Percentiles rank a stretch among this genome's conserved stretches.
Conservation (phyloP, 2,797 vertebrate species). For the Hypotaenidia okinawae region DNA sequence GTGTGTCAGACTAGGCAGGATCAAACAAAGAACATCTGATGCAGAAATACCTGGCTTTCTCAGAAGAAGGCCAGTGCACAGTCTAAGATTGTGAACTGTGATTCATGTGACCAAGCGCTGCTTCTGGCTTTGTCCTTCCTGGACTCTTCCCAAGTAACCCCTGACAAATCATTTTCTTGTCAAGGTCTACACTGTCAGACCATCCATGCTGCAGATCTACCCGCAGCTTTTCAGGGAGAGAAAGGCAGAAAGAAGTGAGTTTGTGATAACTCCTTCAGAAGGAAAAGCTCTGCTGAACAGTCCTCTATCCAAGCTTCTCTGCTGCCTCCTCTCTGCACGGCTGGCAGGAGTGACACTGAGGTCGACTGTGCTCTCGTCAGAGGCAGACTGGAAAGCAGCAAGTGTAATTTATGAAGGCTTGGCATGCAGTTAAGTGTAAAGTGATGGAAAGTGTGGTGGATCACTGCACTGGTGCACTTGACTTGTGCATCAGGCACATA, state of each 20-base stretch:
- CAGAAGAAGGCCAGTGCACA: not conserved
- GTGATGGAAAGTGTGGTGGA: constrained; percentile 70
- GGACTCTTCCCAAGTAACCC: not conserved
- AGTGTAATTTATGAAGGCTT: constrained; percentile 71
- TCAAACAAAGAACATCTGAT: not conserved
- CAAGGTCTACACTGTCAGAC: not conserved
- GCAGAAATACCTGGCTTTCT: not conserved
- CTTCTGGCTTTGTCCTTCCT: not conserved
- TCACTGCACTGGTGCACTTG: constrained; percentile 66
- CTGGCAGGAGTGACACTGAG: not conserved
- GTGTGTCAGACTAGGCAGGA: not conserved
- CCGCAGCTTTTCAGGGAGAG: not conserved
- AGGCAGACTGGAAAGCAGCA: constrained; percentile 44
- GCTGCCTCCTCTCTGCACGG: not conserved
- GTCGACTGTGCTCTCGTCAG: not conserved
- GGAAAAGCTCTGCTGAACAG: not conserved
- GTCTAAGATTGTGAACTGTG: not conserved
- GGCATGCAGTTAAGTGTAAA: constrained; percentile 65
- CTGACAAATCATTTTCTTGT: not conserved
- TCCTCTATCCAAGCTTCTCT: not conserved
- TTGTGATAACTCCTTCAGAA: not conserved
- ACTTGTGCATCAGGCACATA: constrained; percentile 54
- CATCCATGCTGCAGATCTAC: not conserved
- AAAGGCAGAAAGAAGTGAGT: not conserved
- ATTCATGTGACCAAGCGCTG: not conserved